Conservation (phyloP, 1,140 invertebrate genomes). For the Apis florea region DNA sequence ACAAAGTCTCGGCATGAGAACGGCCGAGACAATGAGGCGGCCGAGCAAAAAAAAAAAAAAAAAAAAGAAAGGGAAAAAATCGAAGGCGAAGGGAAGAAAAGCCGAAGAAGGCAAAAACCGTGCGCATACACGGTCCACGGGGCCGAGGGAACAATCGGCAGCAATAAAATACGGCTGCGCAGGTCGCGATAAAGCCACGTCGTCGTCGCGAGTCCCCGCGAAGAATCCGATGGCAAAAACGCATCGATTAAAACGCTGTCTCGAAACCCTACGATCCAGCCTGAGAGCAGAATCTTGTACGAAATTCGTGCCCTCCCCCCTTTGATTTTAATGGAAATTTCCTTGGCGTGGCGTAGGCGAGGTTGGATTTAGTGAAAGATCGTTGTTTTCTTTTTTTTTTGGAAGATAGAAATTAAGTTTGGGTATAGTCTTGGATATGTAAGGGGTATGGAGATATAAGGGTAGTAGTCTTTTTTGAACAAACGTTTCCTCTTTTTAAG, state of each 20-base stretch:
- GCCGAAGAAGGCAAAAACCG: conserved; percentile 52
- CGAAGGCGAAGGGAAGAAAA: conserved; percentile 33
- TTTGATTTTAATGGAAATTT: conserved; percentile 3
- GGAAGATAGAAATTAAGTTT: background rate
- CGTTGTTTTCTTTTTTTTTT: too few species aligned
- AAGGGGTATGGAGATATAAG: too few species aligned
- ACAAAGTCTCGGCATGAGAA: too few species aligned
- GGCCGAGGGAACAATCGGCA: conserved; percentile 68
- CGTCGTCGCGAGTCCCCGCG: conserved; percentile 48
- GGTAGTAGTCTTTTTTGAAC: too few species aligned
- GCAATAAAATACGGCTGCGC: conserved; percentile 68
- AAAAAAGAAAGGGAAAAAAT: background rate
- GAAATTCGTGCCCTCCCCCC: conserved; percentile 50
- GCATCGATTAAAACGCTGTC: conserved; percentile 76
- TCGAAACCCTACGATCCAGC: conserved; percentile 70
- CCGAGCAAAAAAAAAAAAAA: background rate
- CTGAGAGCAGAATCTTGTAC: conserved; percentile 78
- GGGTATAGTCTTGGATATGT: too few species aligned
- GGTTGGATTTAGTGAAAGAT: background rate
- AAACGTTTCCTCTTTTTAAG: too few species aligned
- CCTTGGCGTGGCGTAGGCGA: background rate
- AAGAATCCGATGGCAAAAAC: conserved; percentile 69
- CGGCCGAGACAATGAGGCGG: too few species aligned
- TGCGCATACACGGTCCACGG: conserved; percentile 1
- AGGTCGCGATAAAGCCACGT: conserved; percentile 30